Base-by-base conservation (phyloP, 2,888 invertebrate genomes). In the Sesia apiformis region DNA sequence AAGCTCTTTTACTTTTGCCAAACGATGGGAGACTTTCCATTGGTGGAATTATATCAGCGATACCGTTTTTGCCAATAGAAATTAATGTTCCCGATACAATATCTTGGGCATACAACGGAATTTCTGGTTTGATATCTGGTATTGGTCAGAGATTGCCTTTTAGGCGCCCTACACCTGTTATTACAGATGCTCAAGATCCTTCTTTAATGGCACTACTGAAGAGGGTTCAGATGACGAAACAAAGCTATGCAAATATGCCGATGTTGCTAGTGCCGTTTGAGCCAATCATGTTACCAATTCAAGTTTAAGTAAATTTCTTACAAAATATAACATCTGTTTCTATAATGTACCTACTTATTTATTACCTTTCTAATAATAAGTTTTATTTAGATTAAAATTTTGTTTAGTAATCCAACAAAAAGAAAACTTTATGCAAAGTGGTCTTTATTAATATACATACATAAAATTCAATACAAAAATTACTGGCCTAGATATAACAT, bases 21-120 rank as follows among this genome's bases (percentile, higher is more conserved):
- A 65, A 42, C 55, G 74, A 54, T 67, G 74, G 75, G 8, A 77
- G 80, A 63, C 63, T 73, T 7, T 69, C 74, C 1, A 71, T 89
- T 7, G 90, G 91, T 4, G 81, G 80, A 42, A 73, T 91, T 52
- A 91, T 93, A 56, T 84, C 88, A 8, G 72, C 77, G 4, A 86
- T 91, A 39, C 90, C 91, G 0, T 91, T 91, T 68, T 75, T 93
- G 38, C 93, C 93, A 0, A 78, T 93, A 54, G 91, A 93, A 75
- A 75, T 93, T 2, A 93, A 93, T 66, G 91, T 93, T 0, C 93
- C 93, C 3, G 92, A 93, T 62, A 78, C 90, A 0, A 78, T 93
- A 53, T 72, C 79, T 0, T 86, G 84, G 85, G 79, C 76, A 4
- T 79, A 78, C 55, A 75, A 82, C 59, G 78, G 78, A 4, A 79